Base-by-base conservation (phyloP, 2,888 invertebrate genomes). In the Yponomeuta cagnagella region DNA sequence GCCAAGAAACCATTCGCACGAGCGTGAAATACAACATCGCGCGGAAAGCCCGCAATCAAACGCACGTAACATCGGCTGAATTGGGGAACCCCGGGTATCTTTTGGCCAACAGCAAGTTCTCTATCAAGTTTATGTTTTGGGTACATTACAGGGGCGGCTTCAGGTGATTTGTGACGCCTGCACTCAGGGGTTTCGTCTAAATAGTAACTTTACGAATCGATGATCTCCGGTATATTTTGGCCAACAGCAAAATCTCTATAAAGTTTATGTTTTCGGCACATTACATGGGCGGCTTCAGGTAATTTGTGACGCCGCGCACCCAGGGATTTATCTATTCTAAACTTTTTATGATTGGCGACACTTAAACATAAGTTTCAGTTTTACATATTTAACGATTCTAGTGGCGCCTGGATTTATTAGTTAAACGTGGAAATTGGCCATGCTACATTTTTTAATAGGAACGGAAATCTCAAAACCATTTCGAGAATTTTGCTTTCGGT, bases 81-180 rank as follows among this genome's bases (percentile, higher is more conserved):
- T 58, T 12, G 52, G 15, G 52, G 52, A 58, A 15, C 4, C 52
- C 5, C 52, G 52, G 52, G 15, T 15, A 58, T 58, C 52, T 58
- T 58, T 58, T 58, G 52, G 52, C 52, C 52, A 15, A 8, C 15
- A 58, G 52, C 1, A 58, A 58, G 52, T 58, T 58, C 15, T 58
- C 52, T 58, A 58, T 58, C 52, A 58, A 58, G 15, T 58, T 58
- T 58, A 58, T 58, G 52, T 58, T 58, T 58, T 58, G 52, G 52
- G 52, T 2, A 58, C 15, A 12, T 58, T 58, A 1, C 52, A 58
- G 52, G 52, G 52, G 15, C 0, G 52, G 52, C 52, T 58, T 58
- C 15, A 58, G 52, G 52, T 12, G 12, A 58, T 15, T 58, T 12
- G 33, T 2, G 15, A 58, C 15, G 3, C 15, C 15, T 15, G 52